Percentiles rank a stretch among this genome's conserved stretches.
Evolutionary conservation across 2,888 invertebrate genomes (phyloP).

Genomic region (Pogonocherus hispidulus): DNA sequence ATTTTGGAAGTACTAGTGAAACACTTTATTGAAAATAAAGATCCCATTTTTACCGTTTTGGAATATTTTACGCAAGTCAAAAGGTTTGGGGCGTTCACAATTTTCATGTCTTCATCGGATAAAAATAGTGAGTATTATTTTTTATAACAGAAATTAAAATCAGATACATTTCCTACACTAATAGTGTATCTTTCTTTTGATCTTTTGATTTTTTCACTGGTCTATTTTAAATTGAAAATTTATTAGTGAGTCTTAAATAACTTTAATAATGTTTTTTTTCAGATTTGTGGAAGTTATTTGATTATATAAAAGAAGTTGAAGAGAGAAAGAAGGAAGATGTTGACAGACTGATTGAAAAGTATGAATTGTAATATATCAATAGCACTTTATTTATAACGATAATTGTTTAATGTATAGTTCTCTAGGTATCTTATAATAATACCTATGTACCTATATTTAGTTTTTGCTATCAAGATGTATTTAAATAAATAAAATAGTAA

Average conservation of each 20-base stretch:
- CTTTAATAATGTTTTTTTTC: conserved; percentile 52
- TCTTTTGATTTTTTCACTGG: too few species aligned
- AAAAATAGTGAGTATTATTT: conserved; percentile 71
- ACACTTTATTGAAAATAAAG: conserved; percentile 68
- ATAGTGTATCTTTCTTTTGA: too few species aligned
- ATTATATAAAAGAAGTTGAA: conserved; percentile 60
- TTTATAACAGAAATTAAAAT: neutral
- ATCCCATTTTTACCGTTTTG: conserved; percentile 71
- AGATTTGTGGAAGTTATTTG: conserved; percentile 66
- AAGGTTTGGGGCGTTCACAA: conserved; percentile 75
- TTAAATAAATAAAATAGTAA: too few species aligned
- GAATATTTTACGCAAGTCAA: conserved; percentile 72
- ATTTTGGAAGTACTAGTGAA: conserved; percentile 71
- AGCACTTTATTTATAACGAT: neutral
- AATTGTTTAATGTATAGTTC: too few species aligned
- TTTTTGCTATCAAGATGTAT: too few species aligned
- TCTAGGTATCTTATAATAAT: too few species aligned
- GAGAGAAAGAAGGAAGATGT: conserved; percentile 60
- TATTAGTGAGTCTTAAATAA: too few species aligned
- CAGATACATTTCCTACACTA: too few species aligned
- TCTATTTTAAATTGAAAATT: too few species aligned
- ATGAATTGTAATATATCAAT: conserved; percentile 62
- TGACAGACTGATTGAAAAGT: conserved; percentile 61
- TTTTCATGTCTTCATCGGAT: conserved; percentile 75
- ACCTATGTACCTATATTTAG: too few species aligned